phyloP scores from a whole-genome alignment of 2,888 invertebrate species.

The Dryomyza anilis region DNA sequence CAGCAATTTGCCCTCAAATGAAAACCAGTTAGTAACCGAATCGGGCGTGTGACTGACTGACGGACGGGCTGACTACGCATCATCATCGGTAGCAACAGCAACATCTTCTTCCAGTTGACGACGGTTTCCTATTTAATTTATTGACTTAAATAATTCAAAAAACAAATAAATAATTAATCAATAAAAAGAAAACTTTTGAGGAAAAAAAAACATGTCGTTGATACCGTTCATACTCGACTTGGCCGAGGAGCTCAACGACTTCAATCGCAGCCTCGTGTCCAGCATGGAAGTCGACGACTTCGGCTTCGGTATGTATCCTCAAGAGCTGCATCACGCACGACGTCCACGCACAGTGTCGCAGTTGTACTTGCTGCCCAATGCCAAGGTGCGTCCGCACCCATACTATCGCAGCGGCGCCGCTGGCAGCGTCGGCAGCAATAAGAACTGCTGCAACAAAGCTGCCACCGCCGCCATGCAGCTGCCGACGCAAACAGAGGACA shows the following conservation, averaged over 20 bases:
- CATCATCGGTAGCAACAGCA: slow-evolving; percentile 38
- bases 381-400: slow-evolving; percentile 38
- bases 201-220: slow-evolving; percentile 44
- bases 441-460: slow-evolving; percentile 1
- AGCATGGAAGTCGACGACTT: slow-evolving; percentile 53
- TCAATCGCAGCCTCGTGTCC: slow-evolving; percentile 38
- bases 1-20: slow-evolving; percentile 42
- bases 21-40: slow-evolving; percentile 43
- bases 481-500: neutral
- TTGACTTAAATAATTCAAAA: slow-evolving; percentile 17
- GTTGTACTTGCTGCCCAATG: slow-evolving; percentile 37
- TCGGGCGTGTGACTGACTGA: slow-evolving; percentile 42
- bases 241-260: slow-evolving; percentile 46
- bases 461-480: slow-evolving; percentile 2
- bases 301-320: slow-evolving; percentile 56
- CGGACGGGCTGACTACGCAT: no score
- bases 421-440: no score
- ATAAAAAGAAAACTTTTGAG: neutral
- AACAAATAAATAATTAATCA: neutral
- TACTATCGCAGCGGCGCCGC: slow-evolving; percentile 35
- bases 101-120: slow-evolving; percentile 38
- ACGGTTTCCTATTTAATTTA: slow-evolving; percentile 29
- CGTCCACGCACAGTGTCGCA: slow-evolving; percentile 36
- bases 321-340: slow-evolving; percentile 39
- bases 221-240: slow-evolving; percentile 48